Percentiles rank a stretch among this genome's conserved stretches.
Evolutionary conservation across 2,888 invertebrate genomes (phyloP).

Genomic region (Pachydiplax longipennis): DNA sequence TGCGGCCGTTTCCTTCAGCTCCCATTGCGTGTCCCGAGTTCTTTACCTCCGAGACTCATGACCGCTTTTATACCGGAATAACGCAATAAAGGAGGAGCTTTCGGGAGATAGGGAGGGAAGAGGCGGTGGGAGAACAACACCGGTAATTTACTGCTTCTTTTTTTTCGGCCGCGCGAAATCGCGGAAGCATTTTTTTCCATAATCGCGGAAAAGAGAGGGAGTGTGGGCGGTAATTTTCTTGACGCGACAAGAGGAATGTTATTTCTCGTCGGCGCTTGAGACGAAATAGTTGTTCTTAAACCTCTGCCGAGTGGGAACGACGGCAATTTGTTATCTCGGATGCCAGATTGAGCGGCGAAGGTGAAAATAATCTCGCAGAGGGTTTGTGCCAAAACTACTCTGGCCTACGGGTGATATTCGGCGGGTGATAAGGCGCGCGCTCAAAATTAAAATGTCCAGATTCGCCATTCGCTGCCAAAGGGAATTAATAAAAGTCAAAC

Average conservation of each 20-base stretch:
- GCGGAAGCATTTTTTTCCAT: background rate
- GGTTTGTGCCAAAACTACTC: background rate
- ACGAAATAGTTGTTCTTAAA: background rate
- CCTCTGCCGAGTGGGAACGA: background rate
- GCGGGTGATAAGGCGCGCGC: too few species aligned
- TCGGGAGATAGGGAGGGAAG: background rate
- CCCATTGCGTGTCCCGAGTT: background rate
- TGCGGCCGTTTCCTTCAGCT: background rate
- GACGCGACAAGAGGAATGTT: background rate
- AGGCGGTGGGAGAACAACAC: background rate
- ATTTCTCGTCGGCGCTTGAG: background rate
- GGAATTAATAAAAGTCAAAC: too few species aligned
- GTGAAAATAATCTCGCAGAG: background rate
- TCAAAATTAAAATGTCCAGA: too few species aligned
- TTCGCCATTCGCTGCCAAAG: too few species aligned
- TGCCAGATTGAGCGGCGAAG: background rate
- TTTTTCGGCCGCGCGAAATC: background rate
- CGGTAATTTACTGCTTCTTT: background rate
- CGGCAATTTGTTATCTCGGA: background rate
- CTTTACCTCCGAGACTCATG: background rate
- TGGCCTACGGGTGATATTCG: background rate
- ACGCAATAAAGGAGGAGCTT: background rate
- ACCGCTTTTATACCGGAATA: background rate
- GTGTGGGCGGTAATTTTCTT: background rate
- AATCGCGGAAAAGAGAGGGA: background rate